Evolutionary conservation across 2,888 invertebrate species (phyloP).

Genomic region (Pammene aurita): DNA sequence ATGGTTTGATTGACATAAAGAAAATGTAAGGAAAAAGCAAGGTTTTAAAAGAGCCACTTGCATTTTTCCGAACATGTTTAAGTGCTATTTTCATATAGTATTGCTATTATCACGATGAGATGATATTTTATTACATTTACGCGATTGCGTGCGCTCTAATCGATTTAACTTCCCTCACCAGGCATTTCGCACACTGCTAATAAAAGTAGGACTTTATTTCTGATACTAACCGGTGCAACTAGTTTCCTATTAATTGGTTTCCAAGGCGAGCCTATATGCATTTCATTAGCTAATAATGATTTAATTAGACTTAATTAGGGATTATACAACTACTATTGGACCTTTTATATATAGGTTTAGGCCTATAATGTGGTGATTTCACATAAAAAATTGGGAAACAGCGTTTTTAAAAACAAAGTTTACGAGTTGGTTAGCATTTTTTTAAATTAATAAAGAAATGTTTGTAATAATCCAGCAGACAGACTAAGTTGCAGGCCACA

Average conservation of each 20-base stretch:
- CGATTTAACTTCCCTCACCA: background rate
- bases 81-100: too few relatives aligned
- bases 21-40: background rate
- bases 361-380: background rate
- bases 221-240: slow-evolving; percentile 11
- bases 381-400: background rate
- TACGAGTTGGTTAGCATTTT: too few relatives aligned
- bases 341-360: background rate
- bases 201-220: slow-evolving; percentile 2
- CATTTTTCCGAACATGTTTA: too few relatives aligned
- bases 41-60: background rate
- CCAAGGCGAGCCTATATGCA: slow-evolving; percentile 19
- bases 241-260: slow-evolving; percentile 14
- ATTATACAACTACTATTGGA: slow-evolving; percentile 17
- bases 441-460: too few relatives aligned
- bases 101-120: too few relatives aligned
- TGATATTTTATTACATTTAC: too few relatives aligned
- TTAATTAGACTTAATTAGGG: slow-evolving; percentile 25
- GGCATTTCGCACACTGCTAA: background rate
- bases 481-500: too few relatives aligned
- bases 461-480: too few relatives aligned
- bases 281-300: slow-evolving; percentile 27
- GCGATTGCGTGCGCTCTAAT: background rate
- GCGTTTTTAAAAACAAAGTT: background rate
- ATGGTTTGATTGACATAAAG: too few relatives aligned